Conservation (phyloP, 2,888 invertebrate genomes). For the Thymelicus sylvestris region DNA sequence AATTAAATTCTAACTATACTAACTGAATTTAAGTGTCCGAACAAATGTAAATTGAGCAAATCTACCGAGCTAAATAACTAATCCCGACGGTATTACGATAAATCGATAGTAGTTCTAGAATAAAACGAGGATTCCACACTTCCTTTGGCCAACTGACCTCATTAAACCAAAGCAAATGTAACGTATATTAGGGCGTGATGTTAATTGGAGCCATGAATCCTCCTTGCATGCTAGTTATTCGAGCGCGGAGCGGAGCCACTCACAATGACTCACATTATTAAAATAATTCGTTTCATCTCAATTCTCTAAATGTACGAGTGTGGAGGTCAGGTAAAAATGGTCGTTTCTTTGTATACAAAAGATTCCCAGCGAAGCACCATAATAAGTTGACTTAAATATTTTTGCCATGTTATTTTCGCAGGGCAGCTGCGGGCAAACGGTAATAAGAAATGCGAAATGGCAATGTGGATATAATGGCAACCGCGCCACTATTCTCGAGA, state of each 20-base stretch:
- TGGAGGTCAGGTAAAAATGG: conserved; percentile 3
- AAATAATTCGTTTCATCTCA: conserved; percentile 15
- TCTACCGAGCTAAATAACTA: too few relatives aligned
- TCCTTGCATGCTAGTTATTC: neutral
- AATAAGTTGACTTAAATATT: conserved; percentile 11
- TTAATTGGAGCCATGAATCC: neutral
- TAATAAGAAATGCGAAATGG: conserved; percentile 15
- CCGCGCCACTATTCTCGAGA: neutral
- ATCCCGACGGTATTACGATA: too few relatives aligned
- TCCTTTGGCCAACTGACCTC: neutral
- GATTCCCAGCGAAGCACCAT: conserved; percentile 14
- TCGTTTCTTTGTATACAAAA: conserved; percentile 15
- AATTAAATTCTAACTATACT: too few relatives aligned
- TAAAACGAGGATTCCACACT: neutral
- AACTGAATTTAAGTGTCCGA: too few relatives aligned
- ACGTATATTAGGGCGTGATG: neutral
- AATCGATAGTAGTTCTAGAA: too few relatives aligned
- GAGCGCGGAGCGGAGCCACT: neutral
- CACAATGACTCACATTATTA: conserved; percentile 6
- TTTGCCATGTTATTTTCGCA: conserved; percentile 11
- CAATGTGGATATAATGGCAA: conserved; percentile 4
- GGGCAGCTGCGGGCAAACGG: conserved; percentile 3
- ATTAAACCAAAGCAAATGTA: neutral
- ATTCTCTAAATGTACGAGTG: conserved; percentile 8
- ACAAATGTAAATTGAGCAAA: too few relatives aligned